Percentiles rank a stretch among this genome's conserved stretches.
These are phyloP conservation scores for Asobara japonica DNA, from an alignment of 1,140 invertebrate species.

Conservation along the genomic window DNA sequence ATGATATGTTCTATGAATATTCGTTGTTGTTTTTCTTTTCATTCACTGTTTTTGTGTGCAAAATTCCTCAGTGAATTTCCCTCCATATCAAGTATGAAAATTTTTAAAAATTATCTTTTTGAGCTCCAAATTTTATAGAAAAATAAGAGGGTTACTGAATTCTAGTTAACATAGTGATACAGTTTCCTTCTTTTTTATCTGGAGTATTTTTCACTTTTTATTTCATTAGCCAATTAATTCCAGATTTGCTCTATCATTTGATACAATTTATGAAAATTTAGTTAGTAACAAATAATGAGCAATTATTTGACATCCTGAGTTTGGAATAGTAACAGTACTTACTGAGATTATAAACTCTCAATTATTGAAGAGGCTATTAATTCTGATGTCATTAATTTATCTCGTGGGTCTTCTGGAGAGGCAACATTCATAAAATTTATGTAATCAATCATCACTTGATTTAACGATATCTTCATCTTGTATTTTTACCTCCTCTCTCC, in stretches of 20 bases:
- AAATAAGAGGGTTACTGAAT: not conserved
- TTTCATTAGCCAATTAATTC: not conserved
- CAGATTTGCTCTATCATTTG: not conserved
- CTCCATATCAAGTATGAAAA: not conserved
- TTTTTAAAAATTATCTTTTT: not conserved
- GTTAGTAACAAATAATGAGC: not conserved
- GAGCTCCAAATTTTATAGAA: not conserved
- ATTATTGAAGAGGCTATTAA: not conserved
- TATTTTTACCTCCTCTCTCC: not conserved
- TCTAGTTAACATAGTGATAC: not conserved
- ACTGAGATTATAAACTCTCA: conserved; percentile 4
- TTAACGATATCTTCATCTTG: not conserved
- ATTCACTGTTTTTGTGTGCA: not conserved
- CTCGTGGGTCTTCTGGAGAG: not conserved
- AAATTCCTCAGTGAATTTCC: too few relatives aligned
- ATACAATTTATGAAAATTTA: not conserved
- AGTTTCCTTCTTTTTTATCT: not conserved
- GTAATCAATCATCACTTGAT: not conserved
- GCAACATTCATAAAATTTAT: not conserved
- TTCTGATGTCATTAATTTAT: not conserved
- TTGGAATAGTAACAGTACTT: not conserved
- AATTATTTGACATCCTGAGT: conserved; percentile 12
- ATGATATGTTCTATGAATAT: too few relatives aligned
- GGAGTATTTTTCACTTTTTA: not conserved
- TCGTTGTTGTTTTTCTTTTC: not conserved